A percentile compares a stretch with the other conserved stretches of the same genome.
Conservation (phyloP, 1,140 invertebrate genomes). For the Eriosoma lanigerum region DNA sequence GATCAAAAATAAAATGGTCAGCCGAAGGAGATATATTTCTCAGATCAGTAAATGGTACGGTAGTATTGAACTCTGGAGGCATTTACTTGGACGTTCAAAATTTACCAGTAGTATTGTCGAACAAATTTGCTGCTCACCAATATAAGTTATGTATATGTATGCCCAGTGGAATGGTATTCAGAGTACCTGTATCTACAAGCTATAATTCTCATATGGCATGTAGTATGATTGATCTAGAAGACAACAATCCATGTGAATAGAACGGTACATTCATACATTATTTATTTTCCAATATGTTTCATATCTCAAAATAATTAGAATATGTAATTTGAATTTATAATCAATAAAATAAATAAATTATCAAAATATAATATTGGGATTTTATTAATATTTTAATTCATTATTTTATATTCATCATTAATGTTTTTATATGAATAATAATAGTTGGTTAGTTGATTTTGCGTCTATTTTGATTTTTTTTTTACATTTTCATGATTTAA, state of each 20-base stretch:
- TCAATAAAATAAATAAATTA: too few species aligned
- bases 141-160: slow-evolving; percentile 87
- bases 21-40: slow-evolving; percentile 79
- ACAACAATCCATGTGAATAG: slow-evolving; percentile 71
- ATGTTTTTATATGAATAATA: too few species aligned
- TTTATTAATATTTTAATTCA: too few species aligned
- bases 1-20: slow-evolving; percentile 66
- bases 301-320: too few species aligned
- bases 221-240: slow-evolving; percentile 55
- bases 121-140: slow-evolving; percentile 60
- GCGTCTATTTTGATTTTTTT: too few species aligned
- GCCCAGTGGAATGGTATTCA: slow-evolving; percentile 79
- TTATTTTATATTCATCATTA: too few species aligned
- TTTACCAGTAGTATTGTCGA: slow-evolving; percentile 65
- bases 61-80: slow-evolving; percentile 70
- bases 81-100: slow-evolving; percentile 72
- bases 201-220: slow-evolving; percentile 57
- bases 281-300: too few species aligned
- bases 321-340: too few species aligned
- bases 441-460: too few species aligned
- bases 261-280: slow-evolving; percentile 52
- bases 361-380: too few species aligned
- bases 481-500: too few species aligned
- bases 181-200: slow-evolving; percentile 67
- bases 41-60: slow-evolving; percentile 76